Conservation (phyloP, 2,888 invertebrate species). For the Oxyteleia sp. region DNA sequence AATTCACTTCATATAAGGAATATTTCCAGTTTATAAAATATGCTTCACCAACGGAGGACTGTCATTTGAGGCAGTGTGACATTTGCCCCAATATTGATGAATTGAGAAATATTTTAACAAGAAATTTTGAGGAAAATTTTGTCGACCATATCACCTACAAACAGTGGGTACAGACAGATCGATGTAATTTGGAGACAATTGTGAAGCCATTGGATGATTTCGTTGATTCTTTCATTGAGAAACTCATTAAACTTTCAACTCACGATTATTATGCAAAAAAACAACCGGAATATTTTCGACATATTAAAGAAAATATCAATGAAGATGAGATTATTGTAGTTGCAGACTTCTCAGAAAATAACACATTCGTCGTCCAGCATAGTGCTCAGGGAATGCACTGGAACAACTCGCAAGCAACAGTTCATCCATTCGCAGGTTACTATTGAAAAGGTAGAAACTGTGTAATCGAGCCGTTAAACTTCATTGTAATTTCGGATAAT, state of each 20-base stretch:
- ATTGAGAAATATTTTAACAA: constrained; percentile 13
- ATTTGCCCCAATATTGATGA: constrained; percentile 34
- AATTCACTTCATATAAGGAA: constrained; percentile 13
- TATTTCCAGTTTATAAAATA: too few species aligned
- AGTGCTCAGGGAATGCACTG: constrained; percentile 16
- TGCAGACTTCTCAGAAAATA: constrained; percentile 24
- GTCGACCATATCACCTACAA: constrained; percentile 47
- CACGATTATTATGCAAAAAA: constrained; percentile 64
- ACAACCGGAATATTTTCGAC: constrained; percentile 58
- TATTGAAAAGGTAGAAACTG: background rate
- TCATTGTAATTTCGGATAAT: constrained; percentile 18
- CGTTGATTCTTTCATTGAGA: constrained; percentile 51
- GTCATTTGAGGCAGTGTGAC: constrained; percentile 5
- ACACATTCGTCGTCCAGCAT: constrained; percentile 2
- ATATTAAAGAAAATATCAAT: constrained; percentile 45
- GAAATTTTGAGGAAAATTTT: constrained; percentile 29
- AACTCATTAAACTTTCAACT: constrained; percentile 51
- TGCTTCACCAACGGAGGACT: constrained; percentile 4
- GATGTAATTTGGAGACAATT: constrained; percentile 66
- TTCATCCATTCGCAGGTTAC: constrained; percentile 6
- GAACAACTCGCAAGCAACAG: constrained; percentile 10
- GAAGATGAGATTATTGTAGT: constrained; percentile 41
- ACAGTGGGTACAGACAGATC: too few species aligned
- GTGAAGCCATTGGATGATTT: constrained; percentile 63
- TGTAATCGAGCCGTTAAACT: constrained; percentile 4